A percentile compares a stretch with the other conserved stretches of the same genome.
phyloP scores from a whole-genome alignment of 2,113 vertebrate genomes.

The Phrynocephalus versicolor region DNA sequence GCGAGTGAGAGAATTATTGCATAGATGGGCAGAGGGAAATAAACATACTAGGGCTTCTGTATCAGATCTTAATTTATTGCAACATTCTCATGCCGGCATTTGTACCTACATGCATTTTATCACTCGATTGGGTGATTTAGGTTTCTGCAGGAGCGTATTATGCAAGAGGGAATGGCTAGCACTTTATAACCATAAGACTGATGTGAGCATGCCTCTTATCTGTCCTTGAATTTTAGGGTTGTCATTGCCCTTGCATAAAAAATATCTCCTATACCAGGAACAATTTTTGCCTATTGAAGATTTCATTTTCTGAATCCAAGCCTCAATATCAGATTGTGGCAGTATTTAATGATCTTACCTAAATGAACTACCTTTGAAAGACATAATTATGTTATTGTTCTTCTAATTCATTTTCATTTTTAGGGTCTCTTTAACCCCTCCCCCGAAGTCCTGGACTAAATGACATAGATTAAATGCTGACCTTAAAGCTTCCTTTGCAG shows the following conservation, averaged over 20 bases:
- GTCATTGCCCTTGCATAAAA: slow-evolving; percentile 57
- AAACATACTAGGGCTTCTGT: slow-evolving; percentile 35
- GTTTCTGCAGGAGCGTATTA: slow-evolving; percentile 62
- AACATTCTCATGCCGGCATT: slow-evolving; percentile 39
- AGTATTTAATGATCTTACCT: slow-evolving; percentile 61
- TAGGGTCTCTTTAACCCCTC: slow-evolving; percentile 49
- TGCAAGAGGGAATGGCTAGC: slow-evolving; percentile 47
- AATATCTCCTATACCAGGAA: slow-evolving; percentile 48
- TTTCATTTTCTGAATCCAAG: slow-evolving; percentile 58
- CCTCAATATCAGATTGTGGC: slow-evolving; percentile 57
- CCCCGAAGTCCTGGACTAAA: not conserved
- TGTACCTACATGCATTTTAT: slow-evolving; percentile 57
- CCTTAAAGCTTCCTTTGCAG: slow-evolving; percentile 30
- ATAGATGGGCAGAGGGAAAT: slow-evolving; percentile 36
- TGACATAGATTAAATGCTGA: slow-evolving; percentile 45
- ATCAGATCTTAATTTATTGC: slow-evolving; percentile 63
- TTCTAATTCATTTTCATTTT: slow-evolving; percentile 54
- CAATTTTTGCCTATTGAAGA: slow-evolving; percentile 44
- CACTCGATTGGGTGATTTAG: slow-evolving; percentile 59
- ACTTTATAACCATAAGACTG: slow-evolving; percentile 57
- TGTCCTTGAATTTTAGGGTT: slow-evolving; percentile 67
- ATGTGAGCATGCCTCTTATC: slow-evolving; percentile 50
- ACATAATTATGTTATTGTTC: not conserved
- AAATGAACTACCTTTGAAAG: slow-evolving; percentile 45
- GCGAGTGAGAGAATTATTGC: slow-evolving; percentile 9